Percentiles rank a stretch among this genome's conserved stretches.
These are phyloP conservation scores for Bombus confusus DNA, from an alignment of 1,140 invertebrate species.

Conservation along the genomic window DNA sequence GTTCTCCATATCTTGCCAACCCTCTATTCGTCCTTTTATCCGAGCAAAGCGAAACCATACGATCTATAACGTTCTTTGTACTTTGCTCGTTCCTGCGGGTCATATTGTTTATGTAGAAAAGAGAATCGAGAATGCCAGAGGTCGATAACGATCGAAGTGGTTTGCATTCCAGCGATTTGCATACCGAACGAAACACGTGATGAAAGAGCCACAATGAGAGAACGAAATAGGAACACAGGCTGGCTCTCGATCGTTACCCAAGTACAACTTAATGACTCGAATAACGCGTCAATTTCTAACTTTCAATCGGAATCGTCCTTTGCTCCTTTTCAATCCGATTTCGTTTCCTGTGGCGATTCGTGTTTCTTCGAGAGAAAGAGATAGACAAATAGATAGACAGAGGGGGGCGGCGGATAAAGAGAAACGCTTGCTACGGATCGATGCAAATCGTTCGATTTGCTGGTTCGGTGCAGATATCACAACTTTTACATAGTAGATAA, in stretches of 20 bases:
- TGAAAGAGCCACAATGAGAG: background rate
- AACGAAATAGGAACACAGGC: background rate
- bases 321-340: background rate
- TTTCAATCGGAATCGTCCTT: background rate
- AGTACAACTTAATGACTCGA: background rate
- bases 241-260: background rate
- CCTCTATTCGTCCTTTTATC: background rate
- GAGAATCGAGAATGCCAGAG: background rate
- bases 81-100: background rate
- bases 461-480: no score
- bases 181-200: background rate
- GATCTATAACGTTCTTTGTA: background rate
- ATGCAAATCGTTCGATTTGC: no score
- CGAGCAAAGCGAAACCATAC: background rate
- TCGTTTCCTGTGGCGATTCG: background rate
- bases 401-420: rapidly evolving
- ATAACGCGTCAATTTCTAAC: constrained; percentile 4
- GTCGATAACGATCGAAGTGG: constrained; percentile 6
- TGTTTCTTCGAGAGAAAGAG: no score
- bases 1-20: background rate
- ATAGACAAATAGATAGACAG: no score
- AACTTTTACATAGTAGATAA: no score
- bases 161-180: background rate
- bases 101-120: constrained; percentile 13
- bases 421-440: no score